phyloP scores from a whole-genome alignment of 2,888 invertebrate genomes.

The Ashinkailepas kermadecensis region DNA sequence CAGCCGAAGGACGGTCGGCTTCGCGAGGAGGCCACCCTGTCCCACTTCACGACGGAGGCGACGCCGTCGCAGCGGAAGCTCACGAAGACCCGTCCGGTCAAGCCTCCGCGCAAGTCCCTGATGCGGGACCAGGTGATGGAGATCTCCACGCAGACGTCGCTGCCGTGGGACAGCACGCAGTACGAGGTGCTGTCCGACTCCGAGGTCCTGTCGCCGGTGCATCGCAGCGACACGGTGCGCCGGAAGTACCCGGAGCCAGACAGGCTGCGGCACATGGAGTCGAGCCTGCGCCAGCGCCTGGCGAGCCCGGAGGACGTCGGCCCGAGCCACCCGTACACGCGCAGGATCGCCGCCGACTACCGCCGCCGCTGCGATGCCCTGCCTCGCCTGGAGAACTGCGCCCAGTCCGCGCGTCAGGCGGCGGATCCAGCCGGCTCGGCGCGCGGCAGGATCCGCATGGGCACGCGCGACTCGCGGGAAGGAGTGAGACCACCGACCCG shows the following conservation, averaged over 20 bases:
- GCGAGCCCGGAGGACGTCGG: neutral
- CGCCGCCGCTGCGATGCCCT: neutral
- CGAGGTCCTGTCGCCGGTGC: neutral
- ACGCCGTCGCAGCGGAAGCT: neutral
- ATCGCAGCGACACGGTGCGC: neutral
- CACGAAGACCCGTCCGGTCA: neutral
- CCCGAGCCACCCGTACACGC: neutral
- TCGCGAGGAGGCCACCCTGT: neutral
- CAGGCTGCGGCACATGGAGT: no score
- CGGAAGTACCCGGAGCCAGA: neutral
- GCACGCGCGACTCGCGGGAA: neutral
- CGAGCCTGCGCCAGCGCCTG: neutral
- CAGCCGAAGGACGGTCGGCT: neutral
- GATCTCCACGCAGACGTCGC: constrained; percentile 12
- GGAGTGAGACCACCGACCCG: neutral
- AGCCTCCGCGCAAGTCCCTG: constrained; percentile 1
- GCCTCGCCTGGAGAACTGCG: no score
- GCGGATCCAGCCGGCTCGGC: neutral
- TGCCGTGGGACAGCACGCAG: neutral
- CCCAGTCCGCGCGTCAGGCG: neutral
- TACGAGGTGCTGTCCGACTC: neutral
- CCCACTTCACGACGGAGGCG: neutral
- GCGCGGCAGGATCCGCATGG: constrained; percentile 11
- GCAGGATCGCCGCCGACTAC: neutral
- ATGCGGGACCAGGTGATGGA: neutral